Evolutionary conservation across 2,888 invertebrate genomes (phyloP).

Genomic region (Pantelozetes paolii): DNA sequence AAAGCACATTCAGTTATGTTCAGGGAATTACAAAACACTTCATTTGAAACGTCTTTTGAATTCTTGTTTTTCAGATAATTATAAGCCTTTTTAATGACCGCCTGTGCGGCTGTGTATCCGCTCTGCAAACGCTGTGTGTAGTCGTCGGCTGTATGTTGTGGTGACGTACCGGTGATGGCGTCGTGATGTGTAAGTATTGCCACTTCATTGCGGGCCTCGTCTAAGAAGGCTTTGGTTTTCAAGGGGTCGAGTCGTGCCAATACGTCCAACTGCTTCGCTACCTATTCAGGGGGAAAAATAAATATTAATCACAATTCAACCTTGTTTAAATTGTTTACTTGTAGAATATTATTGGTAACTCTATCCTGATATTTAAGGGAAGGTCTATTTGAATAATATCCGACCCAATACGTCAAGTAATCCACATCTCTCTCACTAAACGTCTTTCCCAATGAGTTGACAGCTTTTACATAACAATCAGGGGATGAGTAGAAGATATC

Average conservation of each 20-base stretch:
- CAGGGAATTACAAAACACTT: constrained; percentile 21
- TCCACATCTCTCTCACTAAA: constrained; percentile 53
- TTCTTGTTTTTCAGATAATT: neutral
- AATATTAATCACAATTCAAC: neutral
- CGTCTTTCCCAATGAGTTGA: too few relatives aligned
- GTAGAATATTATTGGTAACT: constrained; percentile 51
- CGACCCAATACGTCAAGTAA: constrained; percentile 85
- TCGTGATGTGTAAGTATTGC: constrained; percentile 79
- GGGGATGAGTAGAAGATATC: constrained; percentile 64
- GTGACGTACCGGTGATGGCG: constrained; percentile 63
- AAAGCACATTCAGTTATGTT: constrained; percentile 38
- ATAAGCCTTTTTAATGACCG: constrained; percentile 8
- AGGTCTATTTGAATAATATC: constrained; percentile 68
- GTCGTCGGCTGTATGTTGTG: constrained; percentile 68
- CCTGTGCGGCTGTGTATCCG: neutral
- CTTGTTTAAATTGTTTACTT: neutral
- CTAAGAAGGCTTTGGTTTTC: neutral
- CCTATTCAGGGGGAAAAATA: neutral
- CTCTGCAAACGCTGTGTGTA: constrained; percentile 62
- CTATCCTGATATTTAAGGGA: constrained; percentile 53
- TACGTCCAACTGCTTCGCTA: constrained; percentile 35
- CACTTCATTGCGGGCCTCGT: constrained; percentile 46
- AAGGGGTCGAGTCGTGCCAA: constrained; percentile 1
- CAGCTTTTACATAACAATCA: constrained; percentile 58
- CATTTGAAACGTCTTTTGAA: neutral